These are phyloP conservation scores for Acridotheres tristis DNA, from an alignment of 2,797 vertebrate genomes.

Conservation along the genomic window DNA sequence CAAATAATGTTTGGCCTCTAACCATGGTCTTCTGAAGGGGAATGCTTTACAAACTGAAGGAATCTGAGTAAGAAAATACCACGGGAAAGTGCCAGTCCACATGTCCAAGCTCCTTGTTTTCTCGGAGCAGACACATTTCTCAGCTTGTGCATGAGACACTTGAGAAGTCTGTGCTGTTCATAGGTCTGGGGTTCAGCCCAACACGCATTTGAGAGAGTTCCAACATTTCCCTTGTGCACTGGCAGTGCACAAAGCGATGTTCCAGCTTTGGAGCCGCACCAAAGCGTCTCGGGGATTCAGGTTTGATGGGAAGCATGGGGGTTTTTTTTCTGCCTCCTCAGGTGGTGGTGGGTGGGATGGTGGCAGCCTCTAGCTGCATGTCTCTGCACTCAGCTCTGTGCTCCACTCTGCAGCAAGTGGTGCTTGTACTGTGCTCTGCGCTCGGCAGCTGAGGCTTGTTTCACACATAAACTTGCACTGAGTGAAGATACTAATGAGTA, in stretches of 20 bases:
- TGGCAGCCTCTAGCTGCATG: neutral
- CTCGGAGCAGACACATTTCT: neutral
- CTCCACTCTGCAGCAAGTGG: neutral
- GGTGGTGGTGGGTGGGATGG: neutral
- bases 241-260: neutral
- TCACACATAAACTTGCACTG: rapidly evolving
- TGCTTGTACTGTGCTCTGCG: rapidly evolving
- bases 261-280: neutral
- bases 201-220: neutral
- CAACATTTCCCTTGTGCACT: neutral
- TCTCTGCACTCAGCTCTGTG: neutral
- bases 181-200: neutral
- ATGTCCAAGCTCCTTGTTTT: neutral
- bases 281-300: neutral
- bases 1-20: neutral
- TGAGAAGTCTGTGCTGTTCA: neutral
- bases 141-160: neutral
- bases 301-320: neutral
- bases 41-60: conserved; percentile 19
- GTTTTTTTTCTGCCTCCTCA: neutral
- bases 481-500: neutral
- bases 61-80: neutral
- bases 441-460: neutral
- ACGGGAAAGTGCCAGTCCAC: neutral
- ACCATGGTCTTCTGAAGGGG: neutral